Percentiles rank a stretch among this genome's conserved stretches.
phyloP scores from a whole-genome alignment of 2,797 vertebrate genomes.

The Liparis tanakae region DNA sequence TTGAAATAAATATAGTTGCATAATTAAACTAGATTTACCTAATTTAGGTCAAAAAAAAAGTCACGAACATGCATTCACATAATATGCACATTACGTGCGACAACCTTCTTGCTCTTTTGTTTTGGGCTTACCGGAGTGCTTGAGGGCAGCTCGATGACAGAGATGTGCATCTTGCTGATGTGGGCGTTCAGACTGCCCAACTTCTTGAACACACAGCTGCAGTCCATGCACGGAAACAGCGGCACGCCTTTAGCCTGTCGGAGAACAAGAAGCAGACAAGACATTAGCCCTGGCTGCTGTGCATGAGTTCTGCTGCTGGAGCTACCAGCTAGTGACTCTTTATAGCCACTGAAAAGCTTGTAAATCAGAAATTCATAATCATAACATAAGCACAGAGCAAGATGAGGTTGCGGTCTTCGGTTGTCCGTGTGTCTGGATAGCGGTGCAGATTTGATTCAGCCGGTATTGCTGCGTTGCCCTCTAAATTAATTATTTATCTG shows the following conservation, averaged over 20 bases:
- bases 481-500: neutral
- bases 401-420: too few relatives aligned
- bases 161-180: constrained; percentile 99
- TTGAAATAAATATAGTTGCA: neutral
- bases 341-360: neutral
- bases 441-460: neutral
- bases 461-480: neutral
- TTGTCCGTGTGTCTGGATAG: too few relatives aligned
- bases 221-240: constrained; percentile 91
- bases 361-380: neutral
- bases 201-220: constrained; percentile 98
- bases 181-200: constrained; percentile 97
- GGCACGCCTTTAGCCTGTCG: constrained; percentile 79
- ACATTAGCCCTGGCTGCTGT: constrained; percentile 6
- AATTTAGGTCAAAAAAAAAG: constrained; percentile 9
- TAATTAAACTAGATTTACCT: neutral
- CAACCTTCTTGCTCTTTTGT: neutral
- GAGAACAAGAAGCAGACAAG: constrained; percentile 15
- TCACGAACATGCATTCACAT: neutral
- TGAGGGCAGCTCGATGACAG: constrained; percentile 82
- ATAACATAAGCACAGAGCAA: neutral
- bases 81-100: neutral
- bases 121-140: constrained; percentile 72
- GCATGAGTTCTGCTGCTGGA: neutral
- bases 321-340: neutral